phyloP scores from a whole-genome alignment of 2,888 invertebrate species.

The Drosophila fulvimacula region DNA sequence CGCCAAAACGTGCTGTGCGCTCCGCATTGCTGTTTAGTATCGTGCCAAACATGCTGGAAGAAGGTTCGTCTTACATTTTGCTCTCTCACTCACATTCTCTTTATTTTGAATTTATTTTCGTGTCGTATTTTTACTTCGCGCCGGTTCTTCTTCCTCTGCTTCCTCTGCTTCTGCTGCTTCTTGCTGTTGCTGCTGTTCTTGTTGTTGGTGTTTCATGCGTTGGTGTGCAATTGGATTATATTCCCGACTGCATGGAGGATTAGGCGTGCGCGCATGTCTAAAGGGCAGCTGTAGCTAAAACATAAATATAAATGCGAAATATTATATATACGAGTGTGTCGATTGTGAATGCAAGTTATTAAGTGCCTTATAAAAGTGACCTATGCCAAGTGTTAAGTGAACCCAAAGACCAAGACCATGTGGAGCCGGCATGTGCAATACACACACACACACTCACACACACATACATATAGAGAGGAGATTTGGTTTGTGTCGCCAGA shows the following conservation, averaged over 20 bases:
- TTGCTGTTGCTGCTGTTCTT: slow-evolving; percentile 22
- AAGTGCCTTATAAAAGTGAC: slow-evolving; percentile 45
- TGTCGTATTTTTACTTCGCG: slow-evolving; percentile 45
- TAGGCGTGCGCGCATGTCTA: slow-evolving; percentile 60
- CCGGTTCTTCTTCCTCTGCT: slow-evolving; percentile 35
- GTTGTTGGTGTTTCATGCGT: slow-evolving; percentile 33
- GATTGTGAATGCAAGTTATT: slow-evolving; percentile 11
- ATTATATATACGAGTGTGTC: neutral
- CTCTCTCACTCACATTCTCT: slow-evolving; percentile 26
- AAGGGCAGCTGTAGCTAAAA: neutral
- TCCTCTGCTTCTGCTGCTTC: slow-evolving; percentile 19
- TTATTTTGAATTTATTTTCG: slow-evolving; percentile 25
- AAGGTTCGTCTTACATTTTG: slow-evolving; percentile 79
- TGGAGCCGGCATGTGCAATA: slow-evolving; percentile 47
- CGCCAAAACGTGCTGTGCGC: slow-evolving; percentile 66
- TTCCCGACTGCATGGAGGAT: slow-evolving; percentile 48
- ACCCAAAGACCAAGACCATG: slow-evolving; percentile 36
- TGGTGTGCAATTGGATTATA: slow-evolving; percentile 73
- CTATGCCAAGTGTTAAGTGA: slow-evolving; percentile 47
- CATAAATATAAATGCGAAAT: neutral
- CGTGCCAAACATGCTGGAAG: slow-evolving; percentile 82
- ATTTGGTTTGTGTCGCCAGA: slow-evolving; percentile 59
- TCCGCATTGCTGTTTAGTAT: slow-evolving; percentile 66
- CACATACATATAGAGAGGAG: slow-evolving; percentile 12
- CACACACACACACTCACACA: slow-evolving; percentile 14